Percentiles rank a stretch among this genome's conserved stretches.
Conservation (phyloP, 2,797 vertebrate species). For the Sebastes matsubarae region DNA sequence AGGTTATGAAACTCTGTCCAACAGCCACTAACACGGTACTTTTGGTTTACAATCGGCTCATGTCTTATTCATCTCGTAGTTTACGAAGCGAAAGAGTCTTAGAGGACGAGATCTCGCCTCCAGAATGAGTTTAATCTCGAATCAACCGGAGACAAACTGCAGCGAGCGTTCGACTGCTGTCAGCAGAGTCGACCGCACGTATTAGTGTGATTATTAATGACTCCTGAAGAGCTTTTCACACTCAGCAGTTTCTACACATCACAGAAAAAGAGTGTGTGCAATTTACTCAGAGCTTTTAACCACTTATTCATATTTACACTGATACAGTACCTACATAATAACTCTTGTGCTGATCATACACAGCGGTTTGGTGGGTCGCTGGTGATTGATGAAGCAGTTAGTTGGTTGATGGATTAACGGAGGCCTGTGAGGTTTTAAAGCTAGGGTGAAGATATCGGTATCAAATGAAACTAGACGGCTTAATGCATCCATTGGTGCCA, state of each 20-base stretch:
- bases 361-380: neutral
- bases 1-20: neutral
- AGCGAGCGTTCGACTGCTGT: neutral
- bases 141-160: neutral
- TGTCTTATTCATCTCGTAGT: neutral
- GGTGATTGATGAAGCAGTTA: neutral
- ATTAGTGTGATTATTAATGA: slow-evolving; percentile 40
- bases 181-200: neutral
- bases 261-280: slow-evolving; percentile 9
- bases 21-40: neutral
- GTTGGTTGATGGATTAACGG: neutral
- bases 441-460: neutral
- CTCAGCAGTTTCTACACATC: slow-evolving; percentile 43
- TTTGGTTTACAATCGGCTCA: neutral
- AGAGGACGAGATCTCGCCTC: neutral
- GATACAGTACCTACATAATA: neutral
- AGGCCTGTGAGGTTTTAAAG: neutral
- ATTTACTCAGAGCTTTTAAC: slow-evolving; percentile 28
- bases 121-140: neutral
- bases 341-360: neutral
- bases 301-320: slow-evolving; percentile 29
- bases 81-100: neutral
- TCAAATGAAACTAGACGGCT: neutral
- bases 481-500: neutral
- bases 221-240: slow-evolving; percentile 6